A percentile compares a stretch with the other conserved stretches of the same genome.
These are phyloP conservation scores for Rhodophaea formosa DNA, from an alignment of 2,888 invertebrate genomes.

Conservation along the genomic window DNA sequence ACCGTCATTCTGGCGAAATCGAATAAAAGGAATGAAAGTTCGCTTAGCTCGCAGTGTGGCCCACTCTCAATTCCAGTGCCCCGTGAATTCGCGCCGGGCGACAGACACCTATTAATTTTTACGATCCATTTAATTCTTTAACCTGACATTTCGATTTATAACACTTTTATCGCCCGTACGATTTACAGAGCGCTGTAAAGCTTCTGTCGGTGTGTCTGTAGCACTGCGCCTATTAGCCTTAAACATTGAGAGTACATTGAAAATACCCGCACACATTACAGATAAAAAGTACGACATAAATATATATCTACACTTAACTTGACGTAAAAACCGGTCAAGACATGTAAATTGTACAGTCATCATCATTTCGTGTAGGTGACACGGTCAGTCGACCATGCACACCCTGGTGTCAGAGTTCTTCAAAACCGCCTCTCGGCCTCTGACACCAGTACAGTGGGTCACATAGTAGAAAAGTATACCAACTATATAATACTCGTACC, in stretches of 20 bases:
- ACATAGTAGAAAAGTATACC: too few species aligned
- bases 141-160: conserved; percentile 77
- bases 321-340: too few species aligned
- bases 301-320: too few species aligned
- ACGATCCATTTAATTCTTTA: conserved; percentile 77
- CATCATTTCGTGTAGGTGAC: too few species aligned
- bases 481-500: too few species aligned
- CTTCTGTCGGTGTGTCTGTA: conserved; percentile 58
- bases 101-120: conserved; percentile 76
- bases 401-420: too few species aligned
- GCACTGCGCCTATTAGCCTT: conserved; percentile 36
- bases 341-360: too few species aligned
- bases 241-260: conserved; percentile 44
- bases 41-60: neutral
- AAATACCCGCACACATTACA: neutral
- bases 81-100: conserved; percentile 49
- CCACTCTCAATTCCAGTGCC: conserved; percentile 30
- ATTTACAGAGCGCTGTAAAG: conserved; percentile 67
- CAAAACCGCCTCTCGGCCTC: too few species aligned
- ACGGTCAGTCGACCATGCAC: too few species aligned
- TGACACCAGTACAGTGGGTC: too few species aligned
- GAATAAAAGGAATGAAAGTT: too few species aligned
- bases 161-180: conserved; percentile 64
- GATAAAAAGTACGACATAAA: neutral
- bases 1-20: too few species aligned